phyloP scores from a whole-genome alignment of 2,113 vertebrate genomes.

The Dascyllus trimaculatus region DNA sequence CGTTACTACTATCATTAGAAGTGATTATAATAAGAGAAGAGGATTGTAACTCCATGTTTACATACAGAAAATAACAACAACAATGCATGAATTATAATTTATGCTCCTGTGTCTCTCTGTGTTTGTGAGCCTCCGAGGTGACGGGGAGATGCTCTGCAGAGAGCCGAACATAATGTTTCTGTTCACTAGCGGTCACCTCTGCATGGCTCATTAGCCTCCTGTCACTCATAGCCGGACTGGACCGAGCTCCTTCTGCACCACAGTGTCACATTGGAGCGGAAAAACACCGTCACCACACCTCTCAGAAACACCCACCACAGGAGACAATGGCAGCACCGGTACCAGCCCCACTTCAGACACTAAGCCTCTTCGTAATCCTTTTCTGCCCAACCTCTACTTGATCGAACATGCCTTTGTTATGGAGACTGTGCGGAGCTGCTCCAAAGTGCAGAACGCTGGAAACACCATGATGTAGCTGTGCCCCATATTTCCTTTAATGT shows the following conservation, averaged over 20 bases:
- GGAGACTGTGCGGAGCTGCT: slow-evolving; percentile 12
- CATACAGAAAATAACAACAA: neutral
- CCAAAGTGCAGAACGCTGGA: slow-evolving; percentile 10
- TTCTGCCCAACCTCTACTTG: slow-evolving; percentile 49
- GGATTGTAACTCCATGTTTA: no score
- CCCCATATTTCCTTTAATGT: slow-evolving; percentile 15
- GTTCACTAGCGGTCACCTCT: slow-evolving; percentile 39
- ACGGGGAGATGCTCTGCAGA: slow-evolving; percentile 21
- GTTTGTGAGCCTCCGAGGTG: slow-evolving; percentile 18
- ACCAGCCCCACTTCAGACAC: slow-evolving; percentile 26
- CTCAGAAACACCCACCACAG: neutral
- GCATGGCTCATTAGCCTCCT: slow-evolving; percentile 49
- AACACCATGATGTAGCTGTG: neutral
- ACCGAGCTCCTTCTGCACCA: neutral
- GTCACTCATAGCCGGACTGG: slow-evolving; percentile 41
- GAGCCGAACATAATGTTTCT: slow-evolving; percentile 43
- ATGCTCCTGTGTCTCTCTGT: slow-evolving; percentile 2
- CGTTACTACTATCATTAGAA: no score
- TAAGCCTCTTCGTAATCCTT: slow-evolving; percentile 56
- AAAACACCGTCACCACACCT: slow-evolving; percentile 13
- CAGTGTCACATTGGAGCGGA: slow-evolving; percentile 18
- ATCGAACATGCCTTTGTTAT: slow-evolving; percentile 57
- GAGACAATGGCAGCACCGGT: slow-evolving; percentile 8
- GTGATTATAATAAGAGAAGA: no score
- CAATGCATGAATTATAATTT: neutral